Evolutionary conservation across 2,113 vertebrate genomes (phyloP), one percentile per base, ranked within the genome.

Genomic region (Progne subis): DNA sequence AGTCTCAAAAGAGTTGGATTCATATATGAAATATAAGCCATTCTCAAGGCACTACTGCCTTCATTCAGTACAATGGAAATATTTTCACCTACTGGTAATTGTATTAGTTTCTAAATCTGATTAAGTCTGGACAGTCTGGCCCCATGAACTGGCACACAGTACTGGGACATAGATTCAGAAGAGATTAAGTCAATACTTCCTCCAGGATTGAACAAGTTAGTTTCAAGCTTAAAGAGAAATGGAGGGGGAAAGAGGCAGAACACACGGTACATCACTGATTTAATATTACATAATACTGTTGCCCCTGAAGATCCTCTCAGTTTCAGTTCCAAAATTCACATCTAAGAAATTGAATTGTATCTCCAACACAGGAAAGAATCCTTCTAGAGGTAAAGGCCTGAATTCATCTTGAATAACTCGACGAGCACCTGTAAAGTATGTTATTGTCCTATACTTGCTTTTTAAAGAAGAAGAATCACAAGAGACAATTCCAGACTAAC

Each of bases 41-140:
- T 53, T 90, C 89, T 81, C 59, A 92, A 74, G 56, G 56, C 28
- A 67, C 19, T 75, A 28, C 19, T 56, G 68, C 50, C 72, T 93
- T 85, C 39, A n/a, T 25, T 52, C 34, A 75, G 65, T 24, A 88
- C 53, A 92, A 93, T 16, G 34, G 71, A 74, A 90, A 82, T 67
- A 94, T 86, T 95, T 92, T 82, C 84, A 70, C 64, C 49, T 60
- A 34, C n/a, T 64, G 26, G 16, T 90, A 96, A 94, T 60, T 94
- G 75, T 78, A 88, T 96, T 94, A 90, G 47, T 78, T 94, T 79
- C 44, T 96, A 95, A 96, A 94, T 90, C 92, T 90, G 75, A 86
- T 90, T 86, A 80, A 74, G 79, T 52, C 56, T 65, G 69, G 37
- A 82, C 50, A 59, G 76, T 78, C 78, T 89, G 70, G 17, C 43